These are phyloP conservation scores for Incurvaria masculella DNA, from an alignment of 2,888 invertebrate genomes.

Conservation along the genomic window DNA sequence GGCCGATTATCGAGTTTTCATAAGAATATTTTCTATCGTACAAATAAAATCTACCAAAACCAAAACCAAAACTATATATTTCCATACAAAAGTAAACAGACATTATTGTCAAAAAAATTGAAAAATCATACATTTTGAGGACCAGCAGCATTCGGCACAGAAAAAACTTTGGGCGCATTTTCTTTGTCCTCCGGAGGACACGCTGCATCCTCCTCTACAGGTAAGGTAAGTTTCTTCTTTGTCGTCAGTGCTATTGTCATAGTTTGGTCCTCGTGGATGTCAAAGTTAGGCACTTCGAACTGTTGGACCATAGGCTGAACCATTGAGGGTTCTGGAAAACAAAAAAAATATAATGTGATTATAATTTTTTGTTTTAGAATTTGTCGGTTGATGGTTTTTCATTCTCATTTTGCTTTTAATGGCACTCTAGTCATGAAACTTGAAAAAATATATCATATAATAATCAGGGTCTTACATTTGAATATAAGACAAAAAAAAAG, in stretches of 20 bases:
- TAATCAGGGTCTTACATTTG: too few relatives aligned
- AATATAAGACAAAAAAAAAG: too few relatives aligned
- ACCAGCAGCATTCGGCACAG: constrained; percentile 23
- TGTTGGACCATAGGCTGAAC: constrained; percentile 45
- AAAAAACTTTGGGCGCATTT: constrained; percentile 34
- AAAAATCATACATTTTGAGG: constrained; percentile 28
- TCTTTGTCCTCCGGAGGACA: constrained; percentile 38
- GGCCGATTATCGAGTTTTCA: too few relatives aligned
- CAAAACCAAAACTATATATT: background rate
- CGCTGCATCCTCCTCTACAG: constrained; percentile 15
- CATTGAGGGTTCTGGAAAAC: constrained; percentile 36
- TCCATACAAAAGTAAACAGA: background rate
- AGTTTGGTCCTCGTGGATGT: constrained; percentile 49
- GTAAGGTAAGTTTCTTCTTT: constrained; percentile 28
- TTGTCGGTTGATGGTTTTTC: too few relatives aligned
- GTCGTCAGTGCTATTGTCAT: constrained; percentile 46
- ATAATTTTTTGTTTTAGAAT: too few relatives aligned
- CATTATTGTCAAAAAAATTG: background rate
- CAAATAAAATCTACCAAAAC: background rate
- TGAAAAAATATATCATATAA: too few relatives aligned
- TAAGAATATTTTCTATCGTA: too few relatives aligned
- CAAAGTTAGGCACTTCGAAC: constrained; percentile 43
- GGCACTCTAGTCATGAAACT: too few relatives aligned
- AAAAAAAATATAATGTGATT: too few relatives aligned
- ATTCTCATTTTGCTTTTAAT: too few relatives aligned